Evolutionary conservation across 2,113 vertebrate species (phyloP).

Genomic region (Etheostoma spectabile): DNA sequence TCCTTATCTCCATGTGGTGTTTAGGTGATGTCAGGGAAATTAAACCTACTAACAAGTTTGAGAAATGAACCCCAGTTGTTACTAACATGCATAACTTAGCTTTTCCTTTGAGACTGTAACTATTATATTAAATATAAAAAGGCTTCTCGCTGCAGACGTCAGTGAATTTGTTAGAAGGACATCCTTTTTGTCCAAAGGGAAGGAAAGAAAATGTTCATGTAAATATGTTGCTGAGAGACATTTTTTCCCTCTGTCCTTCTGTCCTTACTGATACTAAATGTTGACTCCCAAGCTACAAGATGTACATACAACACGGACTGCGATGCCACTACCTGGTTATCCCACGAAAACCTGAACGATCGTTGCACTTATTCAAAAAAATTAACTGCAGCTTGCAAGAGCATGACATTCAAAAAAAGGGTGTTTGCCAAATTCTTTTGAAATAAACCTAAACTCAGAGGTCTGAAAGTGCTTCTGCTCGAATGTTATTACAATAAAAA

Average conservation of each 20-base stretch:
- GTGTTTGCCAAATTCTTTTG: constrained; percentile 63
- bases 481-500: constrained; percentile 52
- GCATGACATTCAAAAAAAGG: constrained; percentile 74
- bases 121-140: not conserved
- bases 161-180: constrained; percentile 9
- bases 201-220: constrained; percentile 27
- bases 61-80: not conserved
- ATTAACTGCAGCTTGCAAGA: constrained; percentile 66
- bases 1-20: constrained; percentile 34
- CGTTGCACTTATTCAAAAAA: constrained; percentile 62
- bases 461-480: constrained; percentile 50
- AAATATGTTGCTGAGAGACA: constrained; percentile 42
- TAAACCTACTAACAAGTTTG: constrained; percentile 6
- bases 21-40: constrained; percentile 44
- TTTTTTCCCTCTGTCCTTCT: constrained; percentile 37
- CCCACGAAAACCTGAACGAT: constrained; percentile 44
- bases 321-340: constrained; percentile 58
- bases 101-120: constrained; percentile 7
- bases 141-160: constrained; percentile 6
- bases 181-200: not conserved
- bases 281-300: constrained; percentile 48
- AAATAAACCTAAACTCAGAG: constrained; percentile 45
- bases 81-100: constrained; percentile 1
- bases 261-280: constrained; percentile 51
- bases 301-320: constrained; percentile 62